These are phyloP conservation scores for Lepidothrix coronata DNA, from an alignment of 2,113 vertebrate genomes.

Conservation along the genomic window DNA sequence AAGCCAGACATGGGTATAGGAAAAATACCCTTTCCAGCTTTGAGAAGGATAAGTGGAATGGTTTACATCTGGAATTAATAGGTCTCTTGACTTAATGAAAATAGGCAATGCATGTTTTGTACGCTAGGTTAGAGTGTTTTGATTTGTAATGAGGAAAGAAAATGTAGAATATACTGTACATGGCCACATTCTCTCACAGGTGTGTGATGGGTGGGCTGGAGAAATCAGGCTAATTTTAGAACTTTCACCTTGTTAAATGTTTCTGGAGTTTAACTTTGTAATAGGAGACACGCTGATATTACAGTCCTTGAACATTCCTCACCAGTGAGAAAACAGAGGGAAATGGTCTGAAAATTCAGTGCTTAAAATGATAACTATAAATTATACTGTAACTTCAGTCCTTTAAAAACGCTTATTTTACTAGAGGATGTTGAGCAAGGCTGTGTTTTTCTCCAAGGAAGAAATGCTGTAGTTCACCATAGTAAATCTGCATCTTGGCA, in stretches of 20 bases:
- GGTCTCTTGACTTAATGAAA: conserved; percentile 9
- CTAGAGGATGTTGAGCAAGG: not conserved
- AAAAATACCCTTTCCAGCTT: not conserved
- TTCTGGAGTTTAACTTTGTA: conserved; percentile 52
- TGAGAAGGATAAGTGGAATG: not conserved
- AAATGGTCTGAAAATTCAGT: conserved; percentile 39
- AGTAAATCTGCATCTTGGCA: not conserved
- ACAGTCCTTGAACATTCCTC: conserved; percentile 36
- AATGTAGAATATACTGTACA: not conserved
- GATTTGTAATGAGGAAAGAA: conserved; percentile 23
- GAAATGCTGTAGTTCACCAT: conserved; percentile 10
- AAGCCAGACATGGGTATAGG: not conserved
- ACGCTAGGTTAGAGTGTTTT: not conserved
- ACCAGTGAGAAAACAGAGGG: conserved; percentile 30
- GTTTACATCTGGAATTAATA: conserved; percentile 34
- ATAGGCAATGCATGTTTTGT: not conserved
- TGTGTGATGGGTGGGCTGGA: conserved; percentile 9
- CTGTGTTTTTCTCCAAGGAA: conserved; percentile 16
- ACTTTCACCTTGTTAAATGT: conserved; percentile 47
- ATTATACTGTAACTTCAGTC: conserved; percentile 7
- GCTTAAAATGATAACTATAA: conserved; percentile 46
- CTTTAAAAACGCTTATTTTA: conserved; percentile 39
- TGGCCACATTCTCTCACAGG: not conserved
- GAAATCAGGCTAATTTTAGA: conserved; percentile 43
- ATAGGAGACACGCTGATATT: conserved; percentile 36